These are phyloP conservation scores for Eidolon helvum DNA, from an alignment of 2,113 vertebrate genomes.

Conservation along the genomic window DNA sequence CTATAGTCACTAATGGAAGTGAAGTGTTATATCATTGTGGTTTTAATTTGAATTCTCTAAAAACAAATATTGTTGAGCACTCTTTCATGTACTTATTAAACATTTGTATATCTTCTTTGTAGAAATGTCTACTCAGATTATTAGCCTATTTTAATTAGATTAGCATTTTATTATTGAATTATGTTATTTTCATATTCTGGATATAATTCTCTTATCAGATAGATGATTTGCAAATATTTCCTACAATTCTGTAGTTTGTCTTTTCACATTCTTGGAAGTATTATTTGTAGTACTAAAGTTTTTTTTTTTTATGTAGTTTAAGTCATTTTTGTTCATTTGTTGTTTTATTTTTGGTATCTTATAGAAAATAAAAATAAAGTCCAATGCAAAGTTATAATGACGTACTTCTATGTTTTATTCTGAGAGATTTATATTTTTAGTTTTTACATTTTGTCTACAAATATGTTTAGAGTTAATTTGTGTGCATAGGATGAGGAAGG, in stretches of 20 bases:
- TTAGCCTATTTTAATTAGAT: not conserved
- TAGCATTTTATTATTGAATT: not conserved
- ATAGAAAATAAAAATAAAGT: not conserved
- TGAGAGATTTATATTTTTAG: not conserved
- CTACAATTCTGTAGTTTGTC: not conserved
- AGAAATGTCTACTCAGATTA: not conserved
- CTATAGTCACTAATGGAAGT: not conserved
- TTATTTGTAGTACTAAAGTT: not conserved
- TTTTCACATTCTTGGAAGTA: not conserved
- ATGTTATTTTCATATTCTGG: not conserved
- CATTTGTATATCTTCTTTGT: not conserved
- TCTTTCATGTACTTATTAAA: not conserved
- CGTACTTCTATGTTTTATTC: not conserved
- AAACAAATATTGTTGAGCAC: not conserved
- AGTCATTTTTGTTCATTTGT: not conserved
- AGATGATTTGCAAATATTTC: not conserved
- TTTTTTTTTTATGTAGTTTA: not conserved
- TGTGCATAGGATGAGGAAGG: accelerated
- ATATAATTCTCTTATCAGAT: not conserved
- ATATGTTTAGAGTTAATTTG: not conserved
- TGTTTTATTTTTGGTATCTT: not conserved
- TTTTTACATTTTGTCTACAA: not conserved
- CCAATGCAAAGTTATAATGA: not conserved
- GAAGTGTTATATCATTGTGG: not conserved
- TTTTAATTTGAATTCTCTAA: not conserved